These are phyloP conservation scores for Leptogaster cylindrica DNA, from an alignment of 2,888 invertebrate species.

Conservation along the genomic window DNA sequence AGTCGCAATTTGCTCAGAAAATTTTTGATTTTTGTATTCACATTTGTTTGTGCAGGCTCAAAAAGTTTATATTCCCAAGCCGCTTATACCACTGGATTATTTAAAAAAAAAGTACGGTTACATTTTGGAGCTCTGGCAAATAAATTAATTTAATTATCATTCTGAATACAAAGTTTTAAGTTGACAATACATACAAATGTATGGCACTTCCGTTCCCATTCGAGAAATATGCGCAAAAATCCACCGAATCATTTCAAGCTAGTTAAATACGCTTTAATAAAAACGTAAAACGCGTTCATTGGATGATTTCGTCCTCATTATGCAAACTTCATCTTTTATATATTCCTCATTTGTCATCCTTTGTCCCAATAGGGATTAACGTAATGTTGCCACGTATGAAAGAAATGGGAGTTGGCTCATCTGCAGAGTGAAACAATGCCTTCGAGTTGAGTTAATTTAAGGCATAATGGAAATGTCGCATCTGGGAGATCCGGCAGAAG, in stretches of 20 bases:
- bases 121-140: too few relatives aligned
- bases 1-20: too few relatives aligned
- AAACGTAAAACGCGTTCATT: neutral
- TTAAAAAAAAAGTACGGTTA: too few relatives aligned
- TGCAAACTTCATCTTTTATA: slow-evolving; percentile 25
- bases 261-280: slow-evolving; percentile 1
- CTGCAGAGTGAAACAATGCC: slow-evolving; percentile 14
- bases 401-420: neutral
- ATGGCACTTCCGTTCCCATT: too few relatives aligned
- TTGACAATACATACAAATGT: too few relatives aligned
- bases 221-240: too few relatives aligned
- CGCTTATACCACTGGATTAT: too few relatives aligned
- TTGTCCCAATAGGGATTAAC: slow-evolving; percentile 9
- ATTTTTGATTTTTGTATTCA: too few relatives aligned
- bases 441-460: slow-evolving; percentile 7
- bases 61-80: too few relatives aligned
- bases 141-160: too few relatives aligned
- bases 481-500: slow-evolving; percentile 13
- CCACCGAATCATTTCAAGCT: slow-evolving; percentile 8
- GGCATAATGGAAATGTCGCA: slow-evolving; percentile 30
- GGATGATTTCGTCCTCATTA: slow-evolving; percentile 15
- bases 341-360: slow-evolving; percentile 21
- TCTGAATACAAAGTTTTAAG: too few relatives aligned
- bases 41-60: too few relatives aligned
- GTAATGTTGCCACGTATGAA: neutral